Conservation (phyloP, 2,797 vertebrate genomes). For the Cirrhinus mrigala region DNA sequence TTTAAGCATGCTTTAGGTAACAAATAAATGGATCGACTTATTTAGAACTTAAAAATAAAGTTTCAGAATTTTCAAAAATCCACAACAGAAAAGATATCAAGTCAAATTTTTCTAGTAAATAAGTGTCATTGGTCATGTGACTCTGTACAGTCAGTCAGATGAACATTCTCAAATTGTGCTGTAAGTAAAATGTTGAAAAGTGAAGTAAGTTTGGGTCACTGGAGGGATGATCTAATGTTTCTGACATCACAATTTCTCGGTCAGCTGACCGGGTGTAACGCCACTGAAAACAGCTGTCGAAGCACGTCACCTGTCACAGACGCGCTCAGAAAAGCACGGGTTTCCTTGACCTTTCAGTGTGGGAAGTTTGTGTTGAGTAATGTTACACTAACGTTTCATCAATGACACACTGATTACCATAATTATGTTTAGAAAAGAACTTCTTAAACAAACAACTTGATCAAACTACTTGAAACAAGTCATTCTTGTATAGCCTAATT, state of each 20-base stretch:
- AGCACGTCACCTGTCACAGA: not conserved
- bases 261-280: not conserved
- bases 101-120: not conserved
- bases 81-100: not conserved
- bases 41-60: not conserved
- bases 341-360: slow-evolving; percentile 76
- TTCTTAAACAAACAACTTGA: not conserved
- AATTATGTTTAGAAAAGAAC: no score
- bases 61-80: not conserved
- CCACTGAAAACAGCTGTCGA: not conserved
- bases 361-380: slow-evolving; percentile 16
- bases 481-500: no score
- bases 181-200: not conserved
- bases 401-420: not conserved
- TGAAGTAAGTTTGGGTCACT: not conserved
- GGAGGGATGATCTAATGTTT: slow-evolving; percentile 28
- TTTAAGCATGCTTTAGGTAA: not conserved
- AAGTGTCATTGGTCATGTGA: not conserved
- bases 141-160: not conserved
- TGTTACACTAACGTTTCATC: slow-evolving; percentile 19
- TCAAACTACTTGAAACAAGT: no score
- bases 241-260: slow-evolving; percentile 32
- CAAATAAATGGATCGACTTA: no score
- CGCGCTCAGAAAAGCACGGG: slow-evolving; percentile 19
- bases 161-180: not conserved